These are phyloP conservation scores for Nemotelus nigrinus DNA, from an alignment of 2,888 invertebrate species.

Conservation along the genomic window DNA sequence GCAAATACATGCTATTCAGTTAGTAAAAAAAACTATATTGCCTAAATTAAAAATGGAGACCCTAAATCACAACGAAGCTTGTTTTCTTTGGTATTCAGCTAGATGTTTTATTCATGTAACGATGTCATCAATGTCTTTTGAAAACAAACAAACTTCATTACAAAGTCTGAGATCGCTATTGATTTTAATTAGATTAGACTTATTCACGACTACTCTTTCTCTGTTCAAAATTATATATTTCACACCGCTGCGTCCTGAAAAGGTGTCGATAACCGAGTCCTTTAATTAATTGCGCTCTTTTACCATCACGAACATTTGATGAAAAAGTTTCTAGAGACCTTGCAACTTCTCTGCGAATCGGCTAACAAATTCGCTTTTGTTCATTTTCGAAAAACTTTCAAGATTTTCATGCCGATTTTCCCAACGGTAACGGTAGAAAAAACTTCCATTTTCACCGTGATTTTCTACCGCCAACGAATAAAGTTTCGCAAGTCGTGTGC, in stretches of 20 bases:
- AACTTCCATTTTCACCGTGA: background rate
- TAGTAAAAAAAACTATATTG: no score
- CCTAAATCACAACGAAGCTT: no score
- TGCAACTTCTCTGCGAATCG: conserved; percentile 30
- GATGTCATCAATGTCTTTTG: background rate
- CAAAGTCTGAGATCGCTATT: background rate
- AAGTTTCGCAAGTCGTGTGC: background rate
- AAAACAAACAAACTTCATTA: conserved; percentile 18
- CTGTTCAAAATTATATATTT: background rate
- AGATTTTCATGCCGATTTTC: conserved; percentile 23
- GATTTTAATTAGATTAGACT: conserved; percentile 24
- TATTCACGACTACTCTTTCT: background rate
- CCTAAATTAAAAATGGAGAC: no score
- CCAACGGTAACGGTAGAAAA: conserved; percentile 16
- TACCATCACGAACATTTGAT: conserved; percentile 10
- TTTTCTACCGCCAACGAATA: conserved; percentile 4
- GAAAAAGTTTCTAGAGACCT: conserved; percentile 21
- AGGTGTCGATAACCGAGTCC: conserved; percentile 49
- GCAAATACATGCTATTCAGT: no score
- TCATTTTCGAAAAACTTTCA: conserved; percentile 43
- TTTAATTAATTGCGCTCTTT: conserved; percentile 50
- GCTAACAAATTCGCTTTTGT: conserved; percentile 49
- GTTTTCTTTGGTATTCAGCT: background rate
- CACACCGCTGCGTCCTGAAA: conserved; percentile 16
- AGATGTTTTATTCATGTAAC: conserved; percentile 5